A percentile compares a stretch with the other conserved stretches of the same genome.
These are phyloP conservation scores for Chloroceryle amazona DNA, from an alignment of 2,797 vertebrate species.

Conservation along the genomic window DNA sequence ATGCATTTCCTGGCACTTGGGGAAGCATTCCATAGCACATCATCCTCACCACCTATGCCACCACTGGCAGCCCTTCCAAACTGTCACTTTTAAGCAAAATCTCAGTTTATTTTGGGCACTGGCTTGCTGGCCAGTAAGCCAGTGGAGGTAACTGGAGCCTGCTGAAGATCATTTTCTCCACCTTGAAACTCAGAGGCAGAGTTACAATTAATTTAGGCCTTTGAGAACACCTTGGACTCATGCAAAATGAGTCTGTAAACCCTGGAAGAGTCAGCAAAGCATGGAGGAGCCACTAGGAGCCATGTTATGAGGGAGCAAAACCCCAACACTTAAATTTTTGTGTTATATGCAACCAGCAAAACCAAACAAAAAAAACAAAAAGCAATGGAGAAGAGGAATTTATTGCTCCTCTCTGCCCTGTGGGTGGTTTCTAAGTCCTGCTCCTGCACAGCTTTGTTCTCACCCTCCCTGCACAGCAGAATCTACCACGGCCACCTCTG, in stretches of 20 bases:
- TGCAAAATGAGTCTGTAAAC: neutral
- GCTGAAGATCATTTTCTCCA: neutral
- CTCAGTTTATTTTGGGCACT: neutral
- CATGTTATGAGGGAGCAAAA: neutral
- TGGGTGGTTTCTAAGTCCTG: neutral
- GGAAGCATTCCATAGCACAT: neutral
- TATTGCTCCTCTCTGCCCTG: neutral
- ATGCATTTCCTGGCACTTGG: fast-evolving
- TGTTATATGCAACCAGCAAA: neutral
- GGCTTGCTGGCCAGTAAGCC: neutral
- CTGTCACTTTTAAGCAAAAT: neutral
- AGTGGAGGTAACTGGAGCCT: fast-evolving
- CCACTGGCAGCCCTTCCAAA: neutral
- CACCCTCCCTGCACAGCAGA: neutral
- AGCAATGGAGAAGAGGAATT: neutral
- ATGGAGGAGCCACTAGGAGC: neutral
- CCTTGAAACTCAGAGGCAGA: neutral
- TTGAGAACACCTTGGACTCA: neutral
- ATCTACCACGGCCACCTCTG: neutral
- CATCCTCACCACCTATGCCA: neutral
- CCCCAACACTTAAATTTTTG: neutral
- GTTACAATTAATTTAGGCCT: neutral
- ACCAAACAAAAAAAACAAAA: neutral
- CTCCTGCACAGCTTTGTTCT: neutral
- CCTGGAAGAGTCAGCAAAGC: neutral